Conservation (phyloP, 2,888 invertebrate genomes). For the Galeruca laticollis region DNA sequence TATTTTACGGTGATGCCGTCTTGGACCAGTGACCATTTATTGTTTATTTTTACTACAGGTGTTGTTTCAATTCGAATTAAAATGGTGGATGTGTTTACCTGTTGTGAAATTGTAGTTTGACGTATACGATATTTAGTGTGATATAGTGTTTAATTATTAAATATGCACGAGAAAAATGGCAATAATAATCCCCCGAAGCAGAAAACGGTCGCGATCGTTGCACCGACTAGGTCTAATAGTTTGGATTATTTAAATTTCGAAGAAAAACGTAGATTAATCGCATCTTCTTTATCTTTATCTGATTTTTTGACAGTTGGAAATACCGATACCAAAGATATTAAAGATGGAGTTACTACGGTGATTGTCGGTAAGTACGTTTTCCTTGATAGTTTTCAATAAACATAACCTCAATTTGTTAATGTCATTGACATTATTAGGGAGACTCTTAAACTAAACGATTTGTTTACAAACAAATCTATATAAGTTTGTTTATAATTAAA, state of each 20-base stretch:
- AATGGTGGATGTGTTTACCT: conserved; percentile 30
- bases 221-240: conserved; percentile 83
- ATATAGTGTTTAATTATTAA: conserved; percentile 32
- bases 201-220: conserved; percentile 77
- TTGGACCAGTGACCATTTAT: conserved; percentile 16
- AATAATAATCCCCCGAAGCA: conserved; percentile 54
- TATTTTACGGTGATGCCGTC: conserved; percentile 12
- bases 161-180: conserved; percentile 59
- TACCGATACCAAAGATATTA: conserved; percentile 58
- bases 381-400: conserved; percentile 60
- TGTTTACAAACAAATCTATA: neutral
- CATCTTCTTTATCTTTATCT: conserved; percentile 87
- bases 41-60: conserved; percentile 39
- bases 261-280: conserved; percentile 90
- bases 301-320: conserved; percentile 72
- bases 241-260: conserved; percentile 92
- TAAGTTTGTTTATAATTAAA: neutral
- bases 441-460: neutral
- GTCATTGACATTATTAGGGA: neutral
- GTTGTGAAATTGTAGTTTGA: neutral
- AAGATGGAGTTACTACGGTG: conserved; percentile 61
- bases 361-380: conserved; percentile 64
- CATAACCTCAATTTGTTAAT: conserved; percentile 13
- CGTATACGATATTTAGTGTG: conserved; percentile 16
- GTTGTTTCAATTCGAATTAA: conserved; percentile 29